Percentiles rank a stretch among this genome's conserved stretches.
Conservation (phyloP, 2,888 invertebrate genomes). For the Platyscelio sp. region DNA sequence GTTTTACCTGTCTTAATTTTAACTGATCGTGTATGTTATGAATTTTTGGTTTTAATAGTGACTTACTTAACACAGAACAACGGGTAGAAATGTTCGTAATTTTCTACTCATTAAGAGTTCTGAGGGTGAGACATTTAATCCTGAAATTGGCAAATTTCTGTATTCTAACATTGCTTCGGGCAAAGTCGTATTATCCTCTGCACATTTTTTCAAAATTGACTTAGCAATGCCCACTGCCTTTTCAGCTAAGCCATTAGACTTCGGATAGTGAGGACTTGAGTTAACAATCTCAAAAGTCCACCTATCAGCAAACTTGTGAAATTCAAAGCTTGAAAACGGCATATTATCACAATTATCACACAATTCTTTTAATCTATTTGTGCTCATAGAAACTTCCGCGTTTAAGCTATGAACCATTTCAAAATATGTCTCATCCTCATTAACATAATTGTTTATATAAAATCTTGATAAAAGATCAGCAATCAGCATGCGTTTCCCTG, state of each 20-base stretch:
- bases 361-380: conserved; percentile 29
- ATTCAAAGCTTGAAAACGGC: background rate
- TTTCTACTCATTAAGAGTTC: conserved; percentile 14
- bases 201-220: conserved; percentile 24
- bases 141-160: conserved; percentile 18
- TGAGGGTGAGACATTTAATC: conserved; percentile 7
- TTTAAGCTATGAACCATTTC: conserved; percentile 45
- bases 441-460: conserved; percentile 45
- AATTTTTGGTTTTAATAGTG: too few relatives aligned
- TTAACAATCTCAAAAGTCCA: conserved; percentile 30
- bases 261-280: conserved; percentile 40
- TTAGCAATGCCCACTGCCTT: conserved; percentile 58
- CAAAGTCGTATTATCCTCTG: too few relatives aligned
- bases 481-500: conserved; percentile 75
- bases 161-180: background rate
- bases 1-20: too few relatives aligned
- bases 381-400: conserved; percentile 36
- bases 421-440: conserved; percentile 1
- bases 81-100: conserved; percentile 3
- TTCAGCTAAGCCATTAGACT: conserved; percentile 41
- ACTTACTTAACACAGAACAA: too few relatives aligned
- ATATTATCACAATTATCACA: conserved; percentile 28
- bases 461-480: conserved; percentile 75
- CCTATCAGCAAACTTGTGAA: background rate
- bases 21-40: too few relatives aligned